Evolutionary conservation across 1,140 invertebrate species (phyloP).

Genomic region (Rhopalosiphum maidis): DNA sequence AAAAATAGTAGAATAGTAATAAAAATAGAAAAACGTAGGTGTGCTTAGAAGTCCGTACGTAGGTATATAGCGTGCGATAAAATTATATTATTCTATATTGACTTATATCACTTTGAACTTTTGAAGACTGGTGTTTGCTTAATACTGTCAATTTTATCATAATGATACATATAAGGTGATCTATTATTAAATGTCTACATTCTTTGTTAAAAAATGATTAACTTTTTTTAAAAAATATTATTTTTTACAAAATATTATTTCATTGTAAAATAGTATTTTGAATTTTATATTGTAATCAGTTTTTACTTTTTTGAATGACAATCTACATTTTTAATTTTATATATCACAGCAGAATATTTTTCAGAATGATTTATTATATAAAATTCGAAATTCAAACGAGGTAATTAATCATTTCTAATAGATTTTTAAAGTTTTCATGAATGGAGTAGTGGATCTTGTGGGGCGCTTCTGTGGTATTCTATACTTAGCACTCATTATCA

Average conservation of each 20-base stretch:
- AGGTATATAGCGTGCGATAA: not conserved
- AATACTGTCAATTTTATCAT: not conserved
- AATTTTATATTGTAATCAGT: not conserved
- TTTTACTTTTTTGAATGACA: too few relatives aligned
- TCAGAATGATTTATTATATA: too few relatives aligned
- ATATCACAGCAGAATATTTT: too few relatives aligned
- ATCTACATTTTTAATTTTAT: too few relatives aligned
- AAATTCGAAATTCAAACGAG: too few relatives aligned
- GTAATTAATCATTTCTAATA: too few relatives aligned
- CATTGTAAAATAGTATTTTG: not conserved
- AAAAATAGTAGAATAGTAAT: too few relatives aligned
- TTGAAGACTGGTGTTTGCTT: not conserved
- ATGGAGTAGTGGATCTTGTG: too few relatives aligned
- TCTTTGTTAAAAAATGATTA: not conserved
- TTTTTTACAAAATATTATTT: not conserved
- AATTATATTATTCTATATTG: not conserved
- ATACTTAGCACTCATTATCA: too few relatives aligned
- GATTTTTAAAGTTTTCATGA: too few relatives aligned
- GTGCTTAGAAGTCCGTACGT: not conserved
- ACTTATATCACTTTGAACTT: not conserved
- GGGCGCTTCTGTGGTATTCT: too few relatives aligned
- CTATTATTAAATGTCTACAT: not conserved
- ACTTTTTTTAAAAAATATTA: not conserved
- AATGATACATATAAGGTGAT: not conserved
- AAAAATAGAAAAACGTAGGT: not conserved